Conservation (phyloP, 2,888 invertebrate genomes). For the Aphrophora alni region DNA sequence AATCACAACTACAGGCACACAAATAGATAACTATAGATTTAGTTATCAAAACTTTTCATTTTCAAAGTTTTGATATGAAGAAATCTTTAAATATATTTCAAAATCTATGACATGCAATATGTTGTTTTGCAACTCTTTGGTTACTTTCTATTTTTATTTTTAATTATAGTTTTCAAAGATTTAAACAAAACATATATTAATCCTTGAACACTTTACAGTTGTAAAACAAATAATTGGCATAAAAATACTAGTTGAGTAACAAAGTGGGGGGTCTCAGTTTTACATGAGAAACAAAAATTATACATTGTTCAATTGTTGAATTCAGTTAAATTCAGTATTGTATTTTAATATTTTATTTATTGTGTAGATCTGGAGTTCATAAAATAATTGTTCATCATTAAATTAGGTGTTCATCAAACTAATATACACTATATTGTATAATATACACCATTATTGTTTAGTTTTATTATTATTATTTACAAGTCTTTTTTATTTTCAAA, state of each 20-base stretch:
- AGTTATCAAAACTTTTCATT: conserved; percentile 9
- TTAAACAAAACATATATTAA: neutral
- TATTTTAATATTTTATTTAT: too few relatives aligned
- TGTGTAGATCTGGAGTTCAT: too few relatives aligned
- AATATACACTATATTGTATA: too few relatives aligned
- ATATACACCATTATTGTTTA: too few relatives aligned
- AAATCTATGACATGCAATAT: conserved; percentile 5
- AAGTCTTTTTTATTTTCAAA: too few relatives aligned
- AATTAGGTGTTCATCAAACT: too few relatives aligned
- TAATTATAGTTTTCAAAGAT: neutral
- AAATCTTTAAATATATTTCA: conserved; percentile 1
- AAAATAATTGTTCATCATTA: too few relatives aligned
- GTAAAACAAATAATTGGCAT: neutral
- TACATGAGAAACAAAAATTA: too few relatives aligned
- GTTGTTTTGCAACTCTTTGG: neutral
- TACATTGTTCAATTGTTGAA: too few relatives aligned
- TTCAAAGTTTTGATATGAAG: conserved; percentile 11
- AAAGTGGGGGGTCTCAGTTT: neutral
- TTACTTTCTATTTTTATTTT: neutral
- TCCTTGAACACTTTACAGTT: neutral
- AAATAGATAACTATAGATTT: conserved; percentile 40
- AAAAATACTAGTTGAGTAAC: conserved; percentile 4
- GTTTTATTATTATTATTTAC: too few relatives aligned
- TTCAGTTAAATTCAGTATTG: too few relatives aligned
- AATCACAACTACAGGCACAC: conserved; percentile 39